Evolutionary conservation across 1,140 invertebrate species (phyloP), one percentile per base, ranked within the genome.

Genomic region (Plectus sambesii): DNA sequence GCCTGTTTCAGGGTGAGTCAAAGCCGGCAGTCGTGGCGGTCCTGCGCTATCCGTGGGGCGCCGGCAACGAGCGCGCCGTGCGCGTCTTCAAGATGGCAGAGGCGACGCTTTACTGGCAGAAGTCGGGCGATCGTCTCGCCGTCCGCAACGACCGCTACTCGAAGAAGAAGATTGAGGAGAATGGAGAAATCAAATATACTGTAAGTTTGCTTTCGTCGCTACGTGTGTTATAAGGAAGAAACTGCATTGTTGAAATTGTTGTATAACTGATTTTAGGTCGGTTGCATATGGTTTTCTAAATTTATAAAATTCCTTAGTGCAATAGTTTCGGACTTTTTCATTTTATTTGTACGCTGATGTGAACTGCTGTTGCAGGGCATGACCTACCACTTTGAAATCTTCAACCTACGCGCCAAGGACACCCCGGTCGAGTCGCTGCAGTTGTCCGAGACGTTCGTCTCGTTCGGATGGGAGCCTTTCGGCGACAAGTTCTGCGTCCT

Each of bases 51-150:
- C n/a, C n/a, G n/a, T n/a, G n/a, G n/a, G n/a, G n/a, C n/a, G n/a
- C n/a, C n/a, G n/a, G n/a, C n/a, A n/a, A n/a, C n/a, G n/a, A 84
- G n/a, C 80, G 92, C 62, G 85, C 87, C 41, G 93, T 94, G 64
- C 96, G 96, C 71, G 75, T 98, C 24, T 98, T 98, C 76, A 94
- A 87, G 60, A 93, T 98, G 0, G 86, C 89, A 6, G 89, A 96
- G 60, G 96, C 90, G 73, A 92, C 92, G 64, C 88, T 99, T 66
- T 88, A 90, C 69, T 99, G 94, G 94, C 93, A 98, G 73, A 96
- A 94, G 70, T 86, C 81, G 47, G 94, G 93, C 5, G 88, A 96
- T 67, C 94, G 90, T 70, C 75, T 97, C 12, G 96, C 92, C 68
- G 90, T 97, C 0, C 96, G 97, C 76, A 92, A 97, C 0, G 90